Evolutionary conservation across 1,140 invertebrate genomes (phyloP).

Genomic region (Saxidomus purpurata): DNA sequence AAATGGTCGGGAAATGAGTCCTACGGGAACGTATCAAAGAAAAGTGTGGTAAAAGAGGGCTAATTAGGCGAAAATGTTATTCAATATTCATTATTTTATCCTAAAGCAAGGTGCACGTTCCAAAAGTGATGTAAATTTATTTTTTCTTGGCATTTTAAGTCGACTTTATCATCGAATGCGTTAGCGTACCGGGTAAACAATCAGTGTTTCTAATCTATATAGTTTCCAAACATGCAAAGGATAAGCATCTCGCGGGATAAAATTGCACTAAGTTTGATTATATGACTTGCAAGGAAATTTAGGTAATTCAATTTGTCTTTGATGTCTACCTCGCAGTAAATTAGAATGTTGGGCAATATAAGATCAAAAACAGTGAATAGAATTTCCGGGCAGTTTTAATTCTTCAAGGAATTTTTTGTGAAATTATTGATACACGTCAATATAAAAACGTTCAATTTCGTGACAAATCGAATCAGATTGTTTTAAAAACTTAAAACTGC

Average conservation of each 20-base stretch:
- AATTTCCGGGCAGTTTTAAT: no score
- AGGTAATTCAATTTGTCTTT: no score
- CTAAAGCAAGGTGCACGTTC: background rate
- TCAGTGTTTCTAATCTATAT: constrained; percentile 4
- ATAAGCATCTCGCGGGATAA: background rate
- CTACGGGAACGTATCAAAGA: constrained; percentile 38
- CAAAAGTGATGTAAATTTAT: background rate
- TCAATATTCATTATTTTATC: constrained; percentile 62
- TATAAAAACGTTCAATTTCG: no score
- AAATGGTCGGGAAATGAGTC: constrained; percentile 41
- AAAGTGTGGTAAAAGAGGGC: background rate
- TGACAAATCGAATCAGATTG: no score
- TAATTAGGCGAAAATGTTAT: constrained; percentile 62
- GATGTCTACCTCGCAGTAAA: no score
- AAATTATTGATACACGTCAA: no score
- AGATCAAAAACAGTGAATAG: no score
- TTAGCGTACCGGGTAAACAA: background rate
- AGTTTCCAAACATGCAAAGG: background rate
- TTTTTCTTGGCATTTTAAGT: constrained; percentile 21
- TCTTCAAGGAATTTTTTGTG: no score
- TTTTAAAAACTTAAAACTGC: no score
- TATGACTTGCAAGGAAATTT: no score
- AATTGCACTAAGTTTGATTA: no score
- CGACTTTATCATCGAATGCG: background rate
- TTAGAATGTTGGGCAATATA: no score